Base-by-base conservation (phyloP, 2,888 invertebrate species). In the Diloba caeruleocephala region DNA sequence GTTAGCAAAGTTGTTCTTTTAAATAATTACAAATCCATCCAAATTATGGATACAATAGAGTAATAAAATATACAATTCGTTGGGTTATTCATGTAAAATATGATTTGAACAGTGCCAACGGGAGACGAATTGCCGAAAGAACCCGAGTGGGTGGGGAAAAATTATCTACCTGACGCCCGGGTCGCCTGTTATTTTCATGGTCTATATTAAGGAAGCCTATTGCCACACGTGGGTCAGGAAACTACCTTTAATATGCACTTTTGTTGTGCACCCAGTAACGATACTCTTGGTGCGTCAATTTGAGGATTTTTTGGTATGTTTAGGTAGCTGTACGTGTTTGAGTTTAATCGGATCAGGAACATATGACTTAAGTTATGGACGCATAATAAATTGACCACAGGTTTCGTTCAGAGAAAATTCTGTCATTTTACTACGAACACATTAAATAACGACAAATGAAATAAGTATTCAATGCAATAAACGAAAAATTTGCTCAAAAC, bases 181-280 rank as follows among this genome's bases (percentile, higher is more conserved):
- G 56, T 62, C 57, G 58, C 65, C 57, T 59, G 55, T 66, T 72
- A 75, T 60, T 67, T 64, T 46, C 68, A 65, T 58, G 63, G 59
- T 50, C 50, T 65, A 54, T 75, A 71, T 78, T 68, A 70, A 58
- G 63, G 46, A 62, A 72, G 65, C 67, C 67, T 76, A 76, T 77
- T 74, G 64, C 59, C 55, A 49, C 39, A 52, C 71, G 56, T 59
- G 62, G 62, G 58, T 65, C 66, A 64, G 62, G 51, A 69, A 66
- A 73, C 67, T 70, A 56, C 61, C 57, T 63, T 50, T 70, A 69
- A 69, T 76, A 69, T 55, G 45, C 39, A 44, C 61, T 70, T 73
- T 66, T 70, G 59, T 62, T 60, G 60, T 58, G 44, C 42, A 39
- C 38, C 44, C 44, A 31, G 53, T 41, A 62, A 49, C 34, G 41